Base-by-base conservation (phyloP, 1,140 invertebrate species). In the Trichonephila inaurata region DNA sequence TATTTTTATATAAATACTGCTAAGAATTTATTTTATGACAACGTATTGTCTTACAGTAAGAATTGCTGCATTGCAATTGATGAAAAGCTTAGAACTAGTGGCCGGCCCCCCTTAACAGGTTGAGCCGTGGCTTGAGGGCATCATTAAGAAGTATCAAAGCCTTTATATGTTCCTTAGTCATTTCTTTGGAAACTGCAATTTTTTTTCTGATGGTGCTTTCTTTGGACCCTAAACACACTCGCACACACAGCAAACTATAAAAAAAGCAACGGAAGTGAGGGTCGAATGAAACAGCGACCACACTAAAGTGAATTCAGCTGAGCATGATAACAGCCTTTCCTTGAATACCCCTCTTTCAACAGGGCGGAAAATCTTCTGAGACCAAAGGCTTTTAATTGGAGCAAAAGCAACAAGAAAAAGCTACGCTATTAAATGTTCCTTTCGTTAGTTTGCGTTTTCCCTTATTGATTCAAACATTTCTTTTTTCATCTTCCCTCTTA, bases 391-490 rank as follows among this genome's bases (percentile, higher is more conserved):
- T 24, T 83, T 60, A 83, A 60, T 83, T 83, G 44, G 7, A 51
- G 24, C 24, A 33, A 24, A 40, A 77, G 33, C 28, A 58, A 16
- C 44, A 83, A 83, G 16, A 58, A 60, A 83, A 83, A 60, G 44
- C 44, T 4, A 24, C 21, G 33, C 14, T 77, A 33, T 83, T 83
- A 83, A 83, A 58, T 28, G 40, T 83, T 83, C 81, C 40, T 83
- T 83, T 51, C 40, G 81, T 83, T 58, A 58, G 81, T 24, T 83
- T 58, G 81, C 40, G 14, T 83, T 44, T 28, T 83, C n/a, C 81
- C 51, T 18, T 83, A 83, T 83, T 83, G 81, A 83, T 83, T 83
- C 51, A 58, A 28, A 51, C 21, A 21, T 83, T n/a, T 58, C 51
- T 83, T 83, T 21, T 82, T 6, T 58, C 33, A 5, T 21, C 21